Conservation (phyloP, 2,888 invertebrate species). For the Lasioglossum oenotherae region DNA sequence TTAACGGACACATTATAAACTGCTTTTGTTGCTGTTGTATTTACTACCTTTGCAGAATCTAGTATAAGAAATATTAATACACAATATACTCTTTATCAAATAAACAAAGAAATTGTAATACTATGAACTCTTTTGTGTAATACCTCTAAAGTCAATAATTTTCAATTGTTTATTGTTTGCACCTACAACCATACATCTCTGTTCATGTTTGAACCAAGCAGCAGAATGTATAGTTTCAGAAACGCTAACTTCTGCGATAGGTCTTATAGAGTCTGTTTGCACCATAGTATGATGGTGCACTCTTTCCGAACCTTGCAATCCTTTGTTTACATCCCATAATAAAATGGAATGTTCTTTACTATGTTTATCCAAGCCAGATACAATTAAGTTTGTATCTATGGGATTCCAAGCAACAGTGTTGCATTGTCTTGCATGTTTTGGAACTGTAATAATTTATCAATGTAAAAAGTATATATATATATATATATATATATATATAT, state of each 20-base stretch:
- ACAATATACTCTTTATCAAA: constrained; percentile 17
- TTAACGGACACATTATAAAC: constrained; percentile 94
- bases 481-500: not conserved
- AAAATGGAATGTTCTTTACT: constrained; percentile 95
- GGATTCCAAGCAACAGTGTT: constrained; percentile 96
- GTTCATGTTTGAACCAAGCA: constrained; percentile 92
- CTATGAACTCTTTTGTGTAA: not conserved
- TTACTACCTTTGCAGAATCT: constrained; percentile 91
- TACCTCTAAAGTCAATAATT: constrained; percentile 95
- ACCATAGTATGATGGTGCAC: constrained; percentile 80
- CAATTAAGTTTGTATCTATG: constrained; percentile 91
- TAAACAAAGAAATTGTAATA: constrained; percentile 12
- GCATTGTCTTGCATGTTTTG: constrained; percentile 93
- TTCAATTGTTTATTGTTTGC: constrained; percentile 95
- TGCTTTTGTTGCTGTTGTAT: constrained; percentile 90
- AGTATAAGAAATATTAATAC: constrained; percentile 36
- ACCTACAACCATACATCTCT: constrained; percentile 93
- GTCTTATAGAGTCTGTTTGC: constrained; percentile 86
- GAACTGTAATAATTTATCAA: constrained; percentile 86
- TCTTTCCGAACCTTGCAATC: constrained; percentile 82
- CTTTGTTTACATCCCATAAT: constrained; percentile 93
- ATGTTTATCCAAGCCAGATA: constrained; percentile 95
- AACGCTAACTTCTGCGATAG: constrained; percentile 91
- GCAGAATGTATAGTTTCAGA: constrained; percentile 94
- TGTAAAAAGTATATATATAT: constrained; percentile 4